These are phyloP conservation scores for Okamejei kenojei DNA, from an alignment of 2,797 vertebrate species.

Conservation along the genomic window DNA sequence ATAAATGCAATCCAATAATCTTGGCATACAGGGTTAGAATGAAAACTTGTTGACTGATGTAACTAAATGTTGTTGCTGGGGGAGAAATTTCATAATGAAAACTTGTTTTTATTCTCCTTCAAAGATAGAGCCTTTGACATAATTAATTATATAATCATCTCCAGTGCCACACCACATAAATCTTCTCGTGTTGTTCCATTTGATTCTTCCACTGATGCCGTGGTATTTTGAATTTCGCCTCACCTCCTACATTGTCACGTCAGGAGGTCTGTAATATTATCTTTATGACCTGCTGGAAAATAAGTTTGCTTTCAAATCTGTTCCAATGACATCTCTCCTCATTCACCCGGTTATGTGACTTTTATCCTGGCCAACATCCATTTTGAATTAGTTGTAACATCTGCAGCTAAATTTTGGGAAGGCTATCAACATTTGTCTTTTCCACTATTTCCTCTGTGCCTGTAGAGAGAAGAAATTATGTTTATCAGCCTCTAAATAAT, in stretches of 20 bases:
- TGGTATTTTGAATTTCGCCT: background rate
- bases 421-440: background rate
- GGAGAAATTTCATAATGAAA: background rate
- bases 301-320: background rate
- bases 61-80: too few species aligned
- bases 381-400: background rate
- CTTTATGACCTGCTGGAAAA: background rate
- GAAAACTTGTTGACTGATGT: background rate
- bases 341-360: background rate
- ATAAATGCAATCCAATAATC: background rate
- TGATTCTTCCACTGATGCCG: background rate
- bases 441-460: background rate
- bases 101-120: background rate
- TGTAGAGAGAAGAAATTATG: background rate
- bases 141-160: background rate
- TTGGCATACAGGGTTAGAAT: background rate
- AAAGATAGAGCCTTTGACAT: background rate
- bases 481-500: background rate
- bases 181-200: background rate
- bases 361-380: background rate
- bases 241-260: background rate
- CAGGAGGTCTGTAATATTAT: background rate
- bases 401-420: background rate
- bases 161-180: background rate
- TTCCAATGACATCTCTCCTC: background rate